Evolutionary conservation across 1,140 invertebrate species (phyloP).

Genomic region (Ericerus pela): DNA sequence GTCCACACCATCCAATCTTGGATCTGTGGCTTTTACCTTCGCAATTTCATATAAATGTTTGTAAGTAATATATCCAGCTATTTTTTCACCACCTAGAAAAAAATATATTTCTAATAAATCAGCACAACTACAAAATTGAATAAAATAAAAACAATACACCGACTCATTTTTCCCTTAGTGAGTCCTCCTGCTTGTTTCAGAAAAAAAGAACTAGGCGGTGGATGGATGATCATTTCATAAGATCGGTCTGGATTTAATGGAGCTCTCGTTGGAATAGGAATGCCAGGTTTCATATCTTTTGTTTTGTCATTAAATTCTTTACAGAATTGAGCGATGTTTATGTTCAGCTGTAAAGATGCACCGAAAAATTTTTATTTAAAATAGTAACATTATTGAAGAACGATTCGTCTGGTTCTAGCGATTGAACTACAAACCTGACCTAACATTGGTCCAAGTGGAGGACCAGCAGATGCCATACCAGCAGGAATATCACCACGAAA

Average conservation of each 20-base stretch:
- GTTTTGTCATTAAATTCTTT: constrained; percentile 97
- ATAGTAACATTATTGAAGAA: neutral
- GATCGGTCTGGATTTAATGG: constrained; percentile 72
- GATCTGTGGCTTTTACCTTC: constrained; percentile 78
- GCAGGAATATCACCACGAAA: constrained; percentile 68
- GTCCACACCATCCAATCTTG: constrained; percentile 44
- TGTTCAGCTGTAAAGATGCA: constrained; percentile 53
- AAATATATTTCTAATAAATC: too few species aligned
- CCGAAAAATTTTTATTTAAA: neutral
- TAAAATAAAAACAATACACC: constrained; percentile 36
- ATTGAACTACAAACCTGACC: constrained; percentile 52
- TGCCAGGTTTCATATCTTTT: constrained; percentile 78
- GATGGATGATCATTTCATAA: constrained; percentile 66
- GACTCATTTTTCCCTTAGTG: constrained; percentile 60
- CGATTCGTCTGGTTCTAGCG: neutral
- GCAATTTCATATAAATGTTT: constrained; percentile 99
- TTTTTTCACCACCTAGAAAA: constrained; percentile 50
- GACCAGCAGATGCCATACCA: constrained; percentile 67
- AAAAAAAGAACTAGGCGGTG: constrained; percentile 73
- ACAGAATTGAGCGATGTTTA: constrained; percentile 91
- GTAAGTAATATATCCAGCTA: constrained; percentile 76
- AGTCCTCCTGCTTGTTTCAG: constrained; percentile 91
- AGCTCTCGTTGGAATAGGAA: constrained; percentile 70
- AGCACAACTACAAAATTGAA: too few species aligned
- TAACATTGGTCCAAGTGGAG: constrained; percentile 79